A percentile compares a stretch with the other conserved stretches of the same genome.
Evolutionary conservation across 2,888 invertebrate genomes (phyloP).

Genomic region (Caradrina clavipalpis): DNA sequence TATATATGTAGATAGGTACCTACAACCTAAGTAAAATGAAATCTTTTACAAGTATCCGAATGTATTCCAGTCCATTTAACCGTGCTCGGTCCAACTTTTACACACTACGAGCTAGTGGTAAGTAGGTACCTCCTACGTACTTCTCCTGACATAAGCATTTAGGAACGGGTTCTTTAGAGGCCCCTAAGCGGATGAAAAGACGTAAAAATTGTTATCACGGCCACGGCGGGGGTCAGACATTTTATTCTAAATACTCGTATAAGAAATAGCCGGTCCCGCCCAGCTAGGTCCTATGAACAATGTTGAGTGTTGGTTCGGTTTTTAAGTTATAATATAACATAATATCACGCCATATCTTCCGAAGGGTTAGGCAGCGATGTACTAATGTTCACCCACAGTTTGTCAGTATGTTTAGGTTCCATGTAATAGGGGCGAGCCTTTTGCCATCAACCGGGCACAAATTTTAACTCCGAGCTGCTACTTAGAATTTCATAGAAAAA

Average conservation of each 20-base stretch:
- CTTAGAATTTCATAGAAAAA: no score
- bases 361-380: no score
- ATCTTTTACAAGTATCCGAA: slow-evolving; percentile 43
- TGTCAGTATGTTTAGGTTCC: no score
- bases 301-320: background rate
- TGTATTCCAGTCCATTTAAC: slow-evolving; percentile 50
- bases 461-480: no score
- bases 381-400: no score
- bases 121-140: slow-evolving; percentile 15
- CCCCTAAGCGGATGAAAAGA: slow-evolving; percentile 47
- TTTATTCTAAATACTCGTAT: slow-evolving; percentile 32
- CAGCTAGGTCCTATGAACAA: background rate
- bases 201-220: slow-evolving; percentile 42
- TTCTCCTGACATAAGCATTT: slow-evolving; percentile 43
- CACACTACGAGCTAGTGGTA: slow-evolving; percentile 14
- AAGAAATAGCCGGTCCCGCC: slow-evolving; percentile 6
- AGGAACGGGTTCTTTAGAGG: slow-evolving; percentile 41
- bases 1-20: no score
- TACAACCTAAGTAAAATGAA: slow-evolving; percentile 20
- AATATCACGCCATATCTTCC: no score
- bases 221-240: slow-evolving; percentile 17
- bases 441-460: no score
- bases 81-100: slow-evolving; percentile 40
- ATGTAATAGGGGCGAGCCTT: no score
- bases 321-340: no score